phyloP scores from a whole-genome alignment of 2,113 vertebrate species.

The Orthonyx spaldingii region DNA sequence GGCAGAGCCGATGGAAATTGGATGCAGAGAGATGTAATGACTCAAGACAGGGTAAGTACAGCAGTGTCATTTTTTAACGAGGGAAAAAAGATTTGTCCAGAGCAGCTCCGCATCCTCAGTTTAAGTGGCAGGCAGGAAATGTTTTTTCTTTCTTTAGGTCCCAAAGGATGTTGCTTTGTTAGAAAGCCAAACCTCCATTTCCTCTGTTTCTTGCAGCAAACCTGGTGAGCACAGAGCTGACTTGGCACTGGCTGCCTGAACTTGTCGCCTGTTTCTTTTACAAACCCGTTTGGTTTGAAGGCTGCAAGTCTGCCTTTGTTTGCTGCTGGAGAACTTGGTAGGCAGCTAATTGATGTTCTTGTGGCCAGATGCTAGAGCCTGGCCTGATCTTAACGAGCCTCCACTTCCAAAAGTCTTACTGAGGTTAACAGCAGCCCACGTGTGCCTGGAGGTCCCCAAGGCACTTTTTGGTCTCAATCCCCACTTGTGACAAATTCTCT shows the following conservation, averaged over 20 bases:
- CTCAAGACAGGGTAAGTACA: not conserved
- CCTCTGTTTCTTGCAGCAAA: conserved; percentile 27
- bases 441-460: not conserved
- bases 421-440: not conserved
- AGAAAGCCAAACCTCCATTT: conserved; percentile 45
- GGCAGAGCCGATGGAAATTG: not conserved
- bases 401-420: not conserved
- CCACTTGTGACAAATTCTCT: not conserved
- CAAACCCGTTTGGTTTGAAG: not conserved
- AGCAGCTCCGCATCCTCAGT: not conserved
- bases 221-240: conserved; percentile 18
- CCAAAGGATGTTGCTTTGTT: conserved; percentile 46
- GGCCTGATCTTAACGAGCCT: not conserved
- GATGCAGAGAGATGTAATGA: not conserved
- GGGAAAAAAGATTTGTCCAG: not conserved
- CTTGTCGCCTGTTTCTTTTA: conserved; percentile 14
- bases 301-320: conserved; percentile 9
- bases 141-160: not conserved
- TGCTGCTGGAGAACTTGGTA: not conserved
- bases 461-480: not conserved
- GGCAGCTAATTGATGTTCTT: conserved; percentile 44
- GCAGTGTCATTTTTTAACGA: not conserved
- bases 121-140: conserved; percentile 36
- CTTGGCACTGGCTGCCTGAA: conserved; percentile 2
- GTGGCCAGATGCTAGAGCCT: conserved; percentile 39